Conservation (phyloP, 2,888 invertebrate species). For the Leptinotarsa peninsularis region DNA sequence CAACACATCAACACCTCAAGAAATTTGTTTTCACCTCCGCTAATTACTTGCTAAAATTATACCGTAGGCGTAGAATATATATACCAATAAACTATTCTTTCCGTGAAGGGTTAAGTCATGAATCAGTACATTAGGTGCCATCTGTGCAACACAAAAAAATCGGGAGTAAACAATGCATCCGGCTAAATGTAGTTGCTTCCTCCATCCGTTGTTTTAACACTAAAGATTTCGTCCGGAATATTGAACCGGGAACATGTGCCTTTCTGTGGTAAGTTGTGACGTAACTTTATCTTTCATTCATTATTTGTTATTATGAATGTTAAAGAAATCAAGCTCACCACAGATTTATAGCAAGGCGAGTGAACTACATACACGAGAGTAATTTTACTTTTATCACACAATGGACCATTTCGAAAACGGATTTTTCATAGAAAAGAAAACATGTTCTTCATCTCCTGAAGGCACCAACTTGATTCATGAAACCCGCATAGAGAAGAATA, state of each 20-base stretch:
- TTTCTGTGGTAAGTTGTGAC: not conserved
- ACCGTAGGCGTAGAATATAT: not conserved
- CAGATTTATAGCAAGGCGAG: too few relatives aligned
- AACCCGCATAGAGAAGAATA: too few relatives aligned
- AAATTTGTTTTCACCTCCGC: conserved; percentile 26
- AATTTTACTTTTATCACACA: too few relatives aligned
- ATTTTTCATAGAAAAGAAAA: too few relatives aligned
- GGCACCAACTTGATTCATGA: too few relatives aligned
- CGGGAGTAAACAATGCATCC: conserved; percentile 57
- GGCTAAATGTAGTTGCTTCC: conserved; percentile 52
- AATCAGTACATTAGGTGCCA: conserved; percentile 27
- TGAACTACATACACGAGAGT: too few relatives aligned
- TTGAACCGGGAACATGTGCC: conserved; percentile 55
- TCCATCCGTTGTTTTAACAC: conserved; percentile 44
- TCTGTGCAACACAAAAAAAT: conserved; percentile 46
- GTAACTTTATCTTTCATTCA: not conserved
- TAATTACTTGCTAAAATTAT: conserved; percentile 35
- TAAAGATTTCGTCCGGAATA: conserved; percentile 46
- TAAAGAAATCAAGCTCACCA: too few relatives aligned
- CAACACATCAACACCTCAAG: conserved; percentile 31
- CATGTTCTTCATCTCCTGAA: too few relatives aligned
- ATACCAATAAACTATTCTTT: conserved; percentile 30
- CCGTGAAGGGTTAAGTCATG: conserved; percentile 27
- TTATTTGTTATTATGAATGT: not conserved
- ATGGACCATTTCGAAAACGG: too few relatives aligned